A percentile compares a stretch with the other conserved stretches of the same genome.
Conservation (phyloP, 2,888 invertebrate genomes). For the Drosophila fungiperda region DNA sequence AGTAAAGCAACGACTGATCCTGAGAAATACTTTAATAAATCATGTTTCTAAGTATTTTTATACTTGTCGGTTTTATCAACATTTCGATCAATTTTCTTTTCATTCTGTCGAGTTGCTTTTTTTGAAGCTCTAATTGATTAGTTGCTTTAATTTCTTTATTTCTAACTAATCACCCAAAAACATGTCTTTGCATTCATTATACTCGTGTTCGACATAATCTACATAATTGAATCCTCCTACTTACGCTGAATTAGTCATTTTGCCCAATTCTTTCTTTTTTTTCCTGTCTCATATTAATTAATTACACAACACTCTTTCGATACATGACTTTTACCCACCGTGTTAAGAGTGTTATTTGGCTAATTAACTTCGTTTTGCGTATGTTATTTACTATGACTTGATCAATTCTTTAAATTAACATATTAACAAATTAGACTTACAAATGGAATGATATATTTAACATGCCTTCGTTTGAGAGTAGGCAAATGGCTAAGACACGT, state of each 20-base stretch:
- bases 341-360: background rate
- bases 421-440: background rate
- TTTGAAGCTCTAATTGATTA: background rate
- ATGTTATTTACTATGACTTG: background rate
- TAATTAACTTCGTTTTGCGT: background rate
- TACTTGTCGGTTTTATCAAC: background rate
- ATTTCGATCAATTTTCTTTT: background rate
- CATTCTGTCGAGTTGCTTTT: background rate
- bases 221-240: background rate
- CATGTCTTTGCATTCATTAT: conserved; percentile 16
- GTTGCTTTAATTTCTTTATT: background rate
- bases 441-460: background rate
- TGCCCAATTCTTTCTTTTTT: background rate
- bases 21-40: background rate
- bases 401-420: background rate
- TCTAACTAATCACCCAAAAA: conserved; percentile 1
- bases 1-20: background rate
- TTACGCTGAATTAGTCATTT: conserved; percentile 1
- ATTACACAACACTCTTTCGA: background rate
- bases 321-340: background rate
- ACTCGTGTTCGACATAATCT: conserved; percentile 1
- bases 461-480: conserved; percentile 20
- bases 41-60: background rate
- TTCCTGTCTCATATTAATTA: conserved; percentile 4
- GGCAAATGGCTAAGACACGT: conserved; percentile 15